Conservation (phyloP, 2,797 vertebrate species). For the Scleropages formosus region DNA sequence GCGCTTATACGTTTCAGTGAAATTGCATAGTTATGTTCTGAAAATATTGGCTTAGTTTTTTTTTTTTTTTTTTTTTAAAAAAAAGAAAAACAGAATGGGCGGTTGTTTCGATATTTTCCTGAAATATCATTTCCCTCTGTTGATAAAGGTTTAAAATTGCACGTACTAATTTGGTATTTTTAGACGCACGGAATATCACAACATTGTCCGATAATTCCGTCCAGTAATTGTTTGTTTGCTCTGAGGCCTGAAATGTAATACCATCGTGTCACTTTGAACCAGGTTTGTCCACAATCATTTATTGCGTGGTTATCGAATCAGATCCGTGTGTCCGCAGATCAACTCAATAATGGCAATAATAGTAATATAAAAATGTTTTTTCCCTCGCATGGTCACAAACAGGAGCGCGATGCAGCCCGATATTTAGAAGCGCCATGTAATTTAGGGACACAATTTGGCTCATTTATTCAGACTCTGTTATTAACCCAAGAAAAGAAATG, state of each 20-base stretch:
- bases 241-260: slow-evolving; percentile 24
- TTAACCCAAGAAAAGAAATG: slow-evolving; percentile 82
- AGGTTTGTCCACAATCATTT: slow-evolving; percentile 47
- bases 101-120: neutral
- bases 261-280: slow-evolving; percentile 25
- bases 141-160: too few relatives aligned
- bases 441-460: slow-evolving; percentile 82
- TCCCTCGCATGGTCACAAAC: slow-evolving; percentile 68
- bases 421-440: slow-evolving; percentile 80
- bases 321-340: slow-evolving; percentile 68
- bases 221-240: slow-evolving; percentile 26
- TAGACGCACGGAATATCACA: neutral
- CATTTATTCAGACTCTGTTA: slow-evolving; percentile 81
- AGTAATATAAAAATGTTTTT: slow-evolving; percentile 73
- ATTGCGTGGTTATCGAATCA: slow-evolving; percentile 54
- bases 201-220: slow-evolving; percentile 15
- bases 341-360: slow-evolving; percentile 72
- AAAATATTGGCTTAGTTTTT: neutral
- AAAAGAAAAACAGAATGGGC: neutral
- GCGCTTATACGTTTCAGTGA: neutral
- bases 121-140: neutral
- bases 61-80: neutral
- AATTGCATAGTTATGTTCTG: neutral
- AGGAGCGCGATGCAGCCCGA: slow-evolving; percentile 74
- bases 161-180: neutral